Evolutionary conservation across 2,888 invertebrate species (phyloP), one percentile per base, ranked within the genome.

Genomic region (Dynastes tityus): DNA sequence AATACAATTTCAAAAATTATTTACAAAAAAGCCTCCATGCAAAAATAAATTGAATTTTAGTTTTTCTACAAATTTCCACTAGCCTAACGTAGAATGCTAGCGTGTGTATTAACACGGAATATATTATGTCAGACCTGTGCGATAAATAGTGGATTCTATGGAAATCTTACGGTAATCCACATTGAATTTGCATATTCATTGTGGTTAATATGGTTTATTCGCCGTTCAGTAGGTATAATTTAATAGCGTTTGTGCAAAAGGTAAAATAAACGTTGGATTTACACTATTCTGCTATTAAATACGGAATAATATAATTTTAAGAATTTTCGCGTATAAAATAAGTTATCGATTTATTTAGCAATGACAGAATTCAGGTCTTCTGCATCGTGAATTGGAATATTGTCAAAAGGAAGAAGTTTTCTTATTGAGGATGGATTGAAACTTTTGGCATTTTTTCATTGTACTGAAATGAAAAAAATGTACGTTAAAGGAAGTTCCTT

Each of bases 111-210:
- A 51, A 51, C 51, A 9, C 11, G 11, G 51, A 63, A 63, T 63
- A 63, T 13, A 63, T 22, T 22, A 22, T 22, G 22, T 63, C 27
- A 16, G 67, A 45, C 6, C 6, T 5, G 45, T 2, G 67, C 45
- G 45, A 27, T 45, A 67, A 67, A 67, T 67, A 67, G n/a, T 45
- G 16, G 49, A 49, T 67, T 3, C 40, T 49, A 22, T 27, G 67
- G 67, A 67, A 22, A 67, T 67, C n/a, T 67, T 27, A 8, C 45
- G 67, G 29, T 45, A 45, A 45, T 13, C 45, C 40, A 3, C 49
- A 27, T 37, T 27, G 40, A 49, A 67, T 67, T 67, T 67, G 49
- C 67, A 67, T 67, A 67, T 67, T 67, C 67, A 67, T 67, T 67
- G 67, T 45, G 67, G 67, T 49, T 58, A 22, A 40, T 40, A 49